Percentiles rank a stretch among this genome's conserved stretches.
These are phyloP conservation scores for Heliconius himera DNA, from an alignment of 1,140 invertebrate genomes.

Conservation along the genomic window DNA sequence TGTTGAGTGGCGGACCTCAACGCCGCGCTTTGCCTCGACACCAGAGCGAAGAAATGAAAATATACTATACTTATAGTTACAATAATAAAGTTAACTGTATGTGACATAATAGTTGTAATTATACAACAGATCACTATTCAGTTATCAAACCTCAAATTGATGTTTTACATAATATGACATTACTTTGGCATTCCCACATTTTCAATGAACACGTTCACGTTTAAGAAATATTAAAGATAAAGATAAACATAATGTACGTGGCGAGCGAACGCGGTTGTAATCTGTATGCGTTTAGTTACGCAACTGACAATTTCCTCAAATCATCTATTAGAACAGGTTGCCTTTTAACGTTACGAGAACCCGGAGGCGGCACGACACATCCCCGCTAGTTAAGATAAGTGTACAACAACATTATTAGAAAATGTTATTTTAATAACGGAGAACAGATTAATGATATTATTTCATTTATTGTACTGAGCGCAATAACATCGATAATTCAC, in stretches of 20 bases:
- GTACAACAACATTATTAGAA: conserved; percentile 18
- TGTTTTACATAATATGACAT: conserved; percentile 1
- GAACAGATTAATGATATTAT: conserved; percentile 40
- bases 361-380: conserved; percentile 44
- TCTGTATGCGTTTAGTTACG: conserved; percentile 37
- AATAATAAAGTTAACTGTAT: background rate
- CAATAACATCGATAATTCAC: conserved; percentile 50
- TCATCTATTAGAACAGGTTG: conserved; percentile 46
- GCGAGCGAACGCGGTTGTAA: background rate
- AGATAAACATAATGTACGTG: conserved; percentile 15
- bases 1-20: no score
- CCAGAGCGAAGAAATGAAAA: no score
- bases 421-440: conserved; percentile 8
- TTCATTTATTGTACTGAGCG: conserved; percentile 29
- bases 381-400: conserved; percentile 47
- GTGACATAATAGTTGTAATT: background rate
- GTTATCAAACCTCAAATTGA: background rate
- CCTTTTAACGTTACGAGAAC: conserved; percentile 42
- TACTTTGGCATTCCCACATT: conserved; percentile 16
- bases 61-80: no score
- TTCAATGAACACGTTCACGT: conserved; percentile 25
- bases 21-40: no score
- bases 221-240: conserved; percentile 18
- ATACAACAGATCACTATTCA: background rate
- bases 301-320: conserved; percentile 56